Percentiles rank a stretch among this genome's conserved stretches.
These are phyloP conservation scores for Spilosoma lubricipeda DNA, from an alignment of 2,888 invertebrate genomes.

Conservation along the genomic window DNA sequence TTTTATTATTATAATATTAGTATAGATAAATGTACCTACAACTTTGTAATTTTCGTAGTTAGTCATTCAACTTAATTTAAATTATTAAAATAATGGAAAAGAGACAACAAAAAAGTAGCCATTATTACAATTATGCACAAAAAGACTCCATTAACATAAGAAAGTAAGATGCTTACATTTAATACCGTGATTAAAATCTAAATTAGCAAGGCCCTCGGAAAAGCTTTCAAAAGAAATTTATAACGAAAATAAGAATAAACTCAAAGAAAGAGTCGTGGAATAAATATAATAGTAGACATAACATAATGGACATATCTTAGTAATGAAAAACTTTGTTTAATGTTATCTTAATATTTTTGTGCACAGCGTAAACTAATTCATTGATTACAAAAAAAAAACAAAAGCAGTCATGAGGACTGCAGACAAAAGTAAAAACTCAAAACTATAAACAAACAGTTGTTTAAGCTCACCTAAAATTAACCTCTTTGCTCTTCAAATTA, in stretches of 20 bases:
- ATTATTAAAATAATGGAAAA: not conserved
- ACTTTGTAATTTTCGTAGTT: too few relatives aligned
- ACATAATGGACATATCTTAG: not conserved
- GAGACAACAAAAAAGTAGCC: not conserved
- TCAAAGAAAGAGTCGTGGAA: slow-evolving; percentile 14
- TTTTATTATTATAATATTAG: too few relatives aligned
- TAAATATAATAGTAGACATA: not conserved
- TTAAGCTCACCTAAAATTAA: too few relatives aligned
- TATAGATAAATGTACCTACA: too few relatives aligned
- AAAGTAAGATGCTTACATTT: slow-evolving; percentile 27
- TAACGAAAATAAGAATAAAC: slow-evolving; percentile 16
- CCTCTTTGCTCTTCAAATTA: too few relatives aligned
- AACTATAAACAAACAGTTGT: too few relatives aligned
- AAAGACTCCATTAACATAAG: slow-evolving; percentile 29
- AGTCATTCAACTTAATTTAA: not conserved
- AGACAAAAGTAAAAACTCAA: too few relatives aligned
- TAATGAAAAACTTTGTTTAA: not conserved
- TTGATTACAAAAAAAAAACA: too few relatives aligned
- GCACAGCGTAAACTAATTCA: too few relatives aligned
- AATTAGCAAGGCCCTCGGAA: slow-evolving; percentile 29
- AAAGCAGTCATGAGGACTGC: too few relatives aligned
- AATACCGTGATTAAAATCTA: slow-evolving; percentile 33
- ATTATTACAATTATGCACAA: slow-evolving; percentile 2
- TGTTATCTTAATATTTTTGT: not conserved
- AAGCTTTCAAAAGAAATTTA: slow-evolving; percentile 28